Base-by-base conservation (phyloP, 2,113 vertebrate species). In the Dromaius novaehollandiae region DNA sequence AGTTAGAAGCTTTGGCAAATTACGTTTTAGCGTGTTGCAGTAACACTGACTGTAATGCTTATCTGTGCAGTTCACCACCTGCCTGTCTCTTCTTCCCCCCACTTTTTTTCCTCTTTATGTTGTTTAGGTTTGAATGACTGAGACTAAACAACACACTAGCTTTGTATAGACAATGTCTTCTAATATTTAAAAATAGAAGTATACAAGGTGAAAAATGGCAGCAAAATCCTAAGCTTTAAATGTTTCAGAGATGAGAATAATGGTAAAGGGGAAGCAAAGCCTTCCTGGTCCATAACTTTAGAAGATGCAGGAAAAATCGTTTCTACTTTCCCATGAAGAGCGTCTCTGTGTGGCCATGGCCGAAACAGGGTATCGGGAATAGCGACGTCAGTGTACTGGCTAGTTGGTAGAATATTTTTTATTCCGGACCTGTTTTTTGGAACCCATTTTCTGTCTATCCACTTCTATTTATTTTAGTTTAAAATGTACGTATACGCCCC, bases 41-140 rank as follows among this genome's bases (percentile, higher is more conserved):
- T 88, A 90, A 61, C 73, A 38, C 25, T 0, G 71, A 74, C 42
- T 88, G 58, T 66, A 71, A 13, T 28, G 60, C 55, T 48, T 74
- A 28, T 95, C 83, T 94, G 46, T 55, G n/a, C 81, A 93, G 77
- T 68, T 95, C 77, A 55, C n/a, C 81, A 71, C 78, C 90, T 94
- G 79, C 79, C 64, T 38, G 48, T 73, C 71, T 91, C 53, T 92
- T 93, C 50, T 46, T 38, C 38, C 12, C 44, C 69, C 40, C 4
- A 4, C 21, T 79, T 90, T 92, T 80, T 83, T 61, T 8, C 25
- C 17, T 73, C 70, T 93, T 93, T 53, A 32, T 77, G 16, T 82
- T 93, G 66, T 94, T 97, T 88, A 73, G 51, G 11, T 95, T 94
- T 82, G 66, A 83, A 77, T 2, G 71, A 56, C 68, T 86, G 36